Base-by-base conservation (phyloP, 2,888 invertebrate species). In the Chaetoderma sp. region DNA sequence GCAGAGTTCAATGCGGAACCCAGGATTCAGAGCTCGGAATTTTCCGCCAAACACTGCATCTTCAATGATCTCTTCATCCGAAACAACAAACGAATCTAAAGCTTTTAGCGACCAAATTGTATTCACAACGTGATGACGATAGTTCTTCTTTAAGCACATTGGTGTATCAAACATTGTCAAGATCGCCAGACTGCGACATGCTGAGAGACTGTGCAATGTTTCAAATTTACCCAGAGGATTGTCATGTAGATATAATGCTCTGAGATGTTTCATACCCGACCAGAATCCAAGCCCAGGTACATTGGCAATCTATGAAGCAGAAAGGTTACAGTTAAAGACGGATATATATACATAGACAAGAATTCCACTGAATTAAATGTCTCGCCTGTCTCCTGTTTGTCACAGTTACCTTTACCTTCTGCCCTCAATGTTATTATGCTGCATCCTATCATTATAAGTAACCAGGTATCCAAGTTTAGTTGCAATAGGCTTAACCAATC, bases 61-160 rank as follows among this genome's bases (percentile, higher is more conserved):
- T 68, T 86, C 86, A 61, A 86, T 86, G 52, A 86, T 85, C 70
- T 86, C 86, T 64, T 86, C 85, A 71, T 86, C 86, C 3, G 85
- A 83, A 5, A 86, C 73, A 8, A 86, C 80, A 71, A 80, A 71
- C 47, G 75, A 66, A 63, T 86, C 86, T 16, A 86, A 71, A 5
- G 85, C 85, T 68, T 83, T 83, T 23, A 86, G 74, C 3, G 82
- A 74, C 81, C 80, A 82, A 28, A 86, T 76, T 60, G 78, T 84
- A 76, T 86, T 86, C 49, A 86, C 86, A 3, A 83, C 82, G 71
- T 85, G 84, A 61, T 86, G 86, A 30, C 86, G 75, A 69, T 86
- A 86, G 70, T 83, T 84, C 49, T 78, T 72, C 70, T 83, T 82
- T 42, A 86, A 72, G 63, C 80, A 78, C 25, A 86, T 72, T 0